Evolutionary conservation across 2,113 vertebrate genomes (phyloP).

Genomic region (Ancistrus triradiatus): DNA sequence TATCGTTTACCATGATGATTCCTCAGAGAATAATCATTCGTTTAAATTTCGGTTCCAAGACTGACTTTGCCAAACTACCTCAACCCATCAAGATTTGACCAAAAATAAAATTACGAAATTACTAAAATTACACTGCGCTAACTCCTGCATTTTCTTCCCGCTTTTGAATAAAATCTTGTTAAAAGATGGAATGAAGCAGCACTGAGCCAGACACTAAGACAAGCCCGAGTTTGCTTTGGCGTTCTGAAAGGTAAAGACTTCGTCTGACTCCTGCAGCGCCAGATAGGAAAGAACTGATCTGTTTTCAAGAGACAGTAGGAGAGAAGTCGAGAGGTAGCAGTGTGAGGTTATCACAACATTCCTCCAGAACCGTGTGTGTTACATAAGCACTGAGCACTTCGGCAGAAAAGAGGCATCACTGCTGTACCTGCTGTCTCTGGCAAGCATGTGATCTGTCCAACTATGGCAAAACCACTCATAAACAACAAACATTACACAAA

Average conservation of each 20-base stretch:
- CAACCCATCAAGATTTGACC: too few species aligned
- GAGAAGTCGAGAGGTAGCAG: constrained; percentile 6
- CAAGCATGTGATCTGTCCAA: neutral
- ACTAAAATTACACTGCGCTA: too few species aligned
- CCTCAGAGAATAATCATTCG: too few species aligned
- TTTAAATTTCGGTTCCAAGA: too few species aligned
- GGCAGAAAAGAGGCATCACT: neutral
- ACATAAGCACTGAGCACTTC: constrained; percentile 9
- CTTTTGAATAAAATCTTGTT: too few species aligned
- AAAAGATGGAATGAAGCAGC: neutral
- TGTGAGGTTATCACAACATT: constrained; percentile 27
- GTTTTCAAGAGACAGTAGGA: constrained; percentile 16
- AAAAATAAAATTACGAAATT: too few species aligned
- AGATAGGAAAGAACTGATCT: constrained; percentile 14
- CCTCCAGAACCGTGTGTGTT: constrained; percentile 11
- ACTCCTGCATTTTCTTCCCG: too few species aligned
- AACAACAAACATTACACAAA: constrained; percentile 2
- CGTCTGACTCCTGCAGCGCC: constrained; percentile 30
- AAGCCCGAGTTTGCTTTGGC: constrained; percentile 30
- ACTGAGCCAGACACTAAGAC: constrained; percentile 34
- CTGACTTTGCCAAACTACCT: too few species aligned
- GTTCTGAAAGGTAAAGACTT: constrained; percentile 31
- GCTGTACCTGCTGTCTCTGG: constrained; percentile 17
- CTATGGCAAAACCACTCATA: neutral
- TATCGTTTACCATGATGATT: too few species aligned